These are phyloP conservation scores for Prionailurus bengalensis DNA, from an alignment of 2,113 vertebrate species.

Conservation along the genomic window DNA sequence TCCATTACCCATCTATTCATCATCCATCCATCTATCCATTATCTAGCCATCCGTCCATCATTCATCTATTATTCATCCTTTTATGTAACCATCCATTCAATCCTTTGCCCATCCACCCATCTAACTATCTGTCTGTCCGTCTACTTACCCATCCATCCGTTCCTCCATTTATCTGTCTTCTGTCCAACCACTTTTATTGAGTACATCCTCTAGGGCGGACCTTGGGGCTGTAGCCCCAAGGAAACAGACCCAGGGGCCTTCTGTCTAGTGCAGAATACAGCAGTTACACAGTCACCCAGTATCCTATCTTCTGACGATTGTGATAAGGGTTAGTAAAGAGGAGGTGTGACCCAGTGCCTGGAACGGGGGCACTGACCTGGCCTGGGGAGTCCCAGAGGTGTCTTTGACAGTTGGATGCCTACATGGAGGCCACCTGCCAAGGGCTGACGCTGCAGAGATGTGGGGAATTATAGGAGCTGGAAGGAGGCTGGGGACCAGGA, in stretches of 20 bases:
- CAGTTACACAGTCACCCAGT: background rate
- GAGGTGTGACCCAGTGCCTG: background rate
- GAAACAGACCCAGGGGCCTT: background rate
- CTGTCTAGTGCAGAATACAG: background rate
- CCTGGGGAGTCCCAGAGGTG: background rate
- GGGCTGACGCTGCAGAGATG: background rate
- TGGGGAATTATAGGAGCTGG: background rate
- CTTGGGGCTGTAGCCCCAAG: background rate
- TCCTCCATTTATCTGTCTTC: background rate
- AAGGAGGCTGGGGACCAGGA: background rate
- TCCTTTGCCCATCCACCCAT: background rate
- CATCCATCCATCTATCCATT: background rate
- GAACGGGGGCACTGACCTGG: background rate
- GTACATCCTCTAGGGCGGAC: background rate
- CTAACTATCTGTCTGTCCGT: no score
- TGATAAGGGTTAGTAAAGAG: background rate
- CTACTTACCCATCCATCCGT: fast-evolving
- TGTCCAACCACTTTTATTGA: background rate
- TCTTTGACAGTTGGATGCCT: background rate
- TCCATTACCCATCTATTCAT: no score
- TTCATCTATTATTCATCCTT: fast-evolving
- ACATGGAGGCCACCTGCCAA: background rate
- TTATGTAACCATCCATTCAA: no score
- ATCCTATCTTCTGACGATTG: background rate
- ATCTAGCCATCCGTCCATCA: background rate